Conservation (phyloP, 2,888 invertebrate species). For the Smittia aterrima region DNA sequence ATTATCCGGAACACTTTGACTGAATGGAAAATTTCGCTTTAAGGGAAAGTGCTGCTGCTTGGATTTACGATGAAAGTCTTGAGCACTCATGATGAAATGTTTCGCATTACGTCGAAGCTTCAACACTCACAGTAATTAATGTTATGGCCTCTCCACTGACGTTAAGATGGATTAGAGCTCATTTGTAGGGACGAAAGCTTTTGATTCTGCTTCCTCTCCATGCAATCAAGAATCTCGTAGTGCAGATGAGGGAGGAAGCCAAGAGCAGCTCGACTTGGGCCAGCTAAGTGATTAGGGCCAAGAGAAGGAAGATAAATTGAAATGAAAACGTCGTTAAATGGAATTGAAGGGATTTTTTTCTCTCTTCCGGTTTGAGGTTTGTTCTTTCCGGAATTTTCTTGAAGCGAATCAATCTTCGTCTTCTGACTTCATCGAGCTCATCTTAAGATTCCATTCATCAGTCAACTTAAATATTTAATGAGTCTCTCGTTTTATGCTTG, state of each 20-base stretch:
- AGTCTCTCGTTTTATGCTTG: neutral
- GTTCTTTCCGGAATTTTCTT: too few relatives aligned
- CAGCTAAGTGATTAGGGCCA: neutral
- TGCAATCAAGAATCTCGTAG: neutral
- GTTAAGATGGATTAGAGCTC: neutral
- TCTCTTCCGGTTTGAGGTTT: too few relatives aligned
- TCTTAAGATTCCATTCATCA: neutral
- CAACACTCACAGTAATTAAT: conserved; percentile 4
- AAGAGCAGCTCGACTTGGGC: neutral
- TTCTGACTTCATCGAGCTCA: too few relatives aligned
- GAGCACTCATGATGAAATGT: neutral
- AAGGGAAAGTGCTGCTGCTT: too few relatives aligned
- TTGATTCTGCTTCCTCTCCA: neutral
- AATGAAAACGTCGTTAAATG: too few relatives aligned
- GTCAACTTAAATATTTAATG: neutral
- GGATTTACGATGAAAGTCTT: too few relatives aligned
- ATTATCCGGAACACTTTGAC: too few relatives aligned
- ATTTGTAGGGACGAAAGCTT: neutral
- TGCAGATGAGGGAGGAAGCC: neutral
- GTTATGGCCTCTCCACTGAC: neutral
- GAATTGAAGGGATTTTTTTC: too few relatives aligned
- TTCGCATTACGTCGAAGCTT: conserved; percentile 1
- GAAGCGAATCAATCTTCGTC: too few relatives aligned
- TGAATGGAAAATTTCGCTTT: too few relatives aligned
- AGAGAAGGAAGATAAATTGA: neutral